phyloP scores from a whole-genome alignment of 1,140 invertebrate genomes.

The Papilio aristodemus region DNA sequence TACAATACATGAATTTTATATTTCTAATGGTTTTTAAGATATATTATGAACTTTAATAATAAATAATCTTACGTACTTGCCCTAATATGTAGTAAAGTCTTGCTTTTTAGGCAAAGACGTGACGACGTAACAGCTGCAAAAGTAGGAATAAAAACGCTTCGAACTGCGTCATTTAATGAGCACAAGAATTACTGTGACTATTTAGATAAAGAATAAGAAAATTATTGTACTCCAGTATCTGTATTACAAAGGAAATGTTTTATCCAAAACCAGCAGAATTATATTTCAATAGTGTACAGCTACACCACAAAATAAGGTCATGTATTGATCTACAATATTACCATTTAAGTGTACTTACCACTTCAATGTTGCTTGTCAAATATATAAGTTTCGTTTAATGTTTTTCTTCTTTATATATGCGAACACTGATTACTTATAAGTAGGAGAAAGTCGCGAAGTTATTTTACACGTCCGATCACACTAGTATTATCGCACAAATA shows the following conservation, averaged over 20 bases:
- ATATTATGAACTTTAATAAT: neutral
- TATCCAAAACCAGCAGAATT: neutral
- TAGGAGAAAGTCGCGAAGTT: conserved; percentile 44
- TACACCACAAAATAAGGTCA: conserved; percentile 54
- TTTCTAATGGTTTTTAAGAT: too few species aligned
- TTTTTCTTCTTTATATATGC: conserved; percentile 30
- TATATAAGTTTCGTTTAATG: conserved; percentile 28
- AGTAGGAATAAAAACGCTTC: conserved; percentile 58
- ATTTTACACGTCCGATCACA: conserved; percentile 41
- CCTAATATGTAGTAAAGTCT: conserved; percentile 37
- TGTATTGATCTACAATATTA: conserved; percentile 43
- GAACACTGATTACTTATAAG: conserved; percentile 39
- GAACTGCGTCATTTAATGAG: conserved; percentile 40
- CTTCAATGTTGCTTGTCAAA: conserved; percentile 33
- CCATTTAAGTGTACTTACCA: conserved; percentile 44
- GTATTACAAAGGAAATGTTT: neutral
- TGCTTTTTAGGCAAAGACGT: conserved; percentile 62
- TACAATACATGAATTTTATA: too few species aligned
- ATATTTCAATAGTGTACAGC: conserved; percentile 37
- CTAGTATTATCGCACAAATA: conserved; percentile 37
- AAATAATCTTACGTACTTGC: neutral
- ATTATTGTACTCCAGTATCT: neutral
- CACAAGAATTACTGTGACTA: conserved; percentile 5
- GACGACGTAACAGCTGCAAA: conserved; percentile 76
- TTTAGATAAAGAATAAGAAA: neutral